Evolutionary conservation across 2,113 vertebrate species (phyloP).

Genomic region (human): DNA sequence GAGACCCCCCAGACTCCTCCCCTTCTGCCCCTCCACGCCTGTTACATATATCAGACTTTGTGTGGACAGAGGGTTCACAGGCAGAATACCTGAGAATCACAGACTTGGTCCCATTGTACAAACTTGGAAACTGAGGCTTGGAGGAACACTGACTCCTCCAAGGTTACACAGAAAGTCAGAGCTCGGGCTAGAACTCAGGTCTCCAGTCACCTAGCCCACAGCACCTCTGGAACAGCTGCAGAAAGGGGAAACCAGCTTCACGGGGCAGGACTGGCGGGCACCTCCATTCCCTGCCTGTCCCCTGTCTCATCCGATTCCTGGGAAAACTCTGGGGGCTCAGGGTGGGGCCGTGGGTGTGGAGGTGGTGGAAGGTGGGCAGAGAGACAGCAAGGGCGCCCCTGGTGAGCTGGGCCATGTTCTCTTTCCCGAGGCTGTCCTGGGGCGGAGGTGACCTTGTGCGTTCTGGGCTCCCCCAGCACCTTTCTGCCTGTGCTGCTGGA

Average conservation of each 20-base stretch:
- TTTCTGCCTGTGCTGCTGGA: constrained; percentile 84
- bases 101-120: neutral
- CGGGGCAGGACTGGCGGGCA: neutral
- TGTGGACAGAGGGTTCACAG: neutral
- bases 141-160: neutral
- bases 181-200: neutral
- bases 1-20: neutral
- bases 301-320: neutral
- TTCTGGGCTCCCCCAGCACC: constrained; percentile 83
- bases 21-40: neutral
- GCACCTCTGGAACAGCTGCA: neutral
- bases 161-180: neutral
- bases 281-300: too few species aligned
- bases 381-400: neutral
- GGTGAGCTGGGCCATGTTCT: neutral
- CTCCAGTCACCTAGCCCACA: neutral
- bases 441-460: constrained; percentile 82
- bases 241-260: neutral
- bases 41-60: neutral
- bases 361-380: neutral
- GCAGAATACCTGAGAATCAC: neutral
- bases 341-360: neutral
- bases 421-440: constrained; percentile 71
- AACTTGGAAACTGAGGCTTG: neutral
- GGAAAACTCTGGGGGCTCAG: neutral